Evolutionary conservation across 2,113 vertebrate genomes (phyloP).

Genomic region (Garra rufa): DNA sequence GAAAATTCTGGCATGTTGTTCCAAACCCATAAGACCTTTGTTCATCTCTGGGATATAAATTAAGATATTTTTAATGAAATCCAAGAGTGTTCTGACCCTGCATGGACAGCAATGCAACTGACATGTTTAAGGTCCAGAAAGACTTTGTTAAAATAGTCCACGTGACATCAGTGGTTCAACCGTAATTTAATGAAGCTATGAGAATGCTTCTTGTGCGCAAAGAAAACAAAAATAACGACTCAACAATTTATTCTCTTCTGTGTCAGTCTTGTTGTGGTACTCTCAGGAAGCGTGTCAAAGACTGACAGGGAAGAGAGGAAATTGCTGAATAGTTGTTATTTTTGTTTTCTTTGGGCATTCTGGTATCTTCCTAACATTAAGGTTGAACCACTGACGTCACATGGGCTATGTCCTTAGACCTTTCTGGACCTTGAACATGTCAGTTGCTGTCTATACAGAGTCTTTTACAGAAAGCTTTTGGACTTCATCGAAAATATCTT

Average conservation of each 20-base stretch:
- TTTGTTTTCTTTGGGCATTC: neutral
- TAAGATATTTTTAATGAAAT: neutral
- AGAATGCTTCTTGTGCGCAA: too few relatives aligned
- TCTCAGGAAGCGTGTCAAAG: too few relatives aligned
- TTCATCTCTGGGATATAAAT: neutral
- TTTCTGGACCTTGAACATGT: neutral
- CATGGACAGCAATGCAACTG: neutral
- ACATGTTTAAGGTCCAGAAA: too few relatives aligned
- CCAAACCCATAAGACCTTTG: neutral
- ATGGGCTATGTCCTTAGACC: neutral
- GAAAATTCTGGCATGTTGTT: neutral
- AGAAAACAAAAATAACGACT: too few relatives aligned
- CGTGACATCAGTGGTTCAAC: too few relatives aligned
- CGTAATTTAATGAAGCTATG: too few relatives aligned
- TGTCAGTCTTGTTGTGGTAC: too few relatives aligned
- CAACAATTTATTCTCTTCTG: too few relatives aligned
- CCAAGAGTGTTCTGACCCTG: neutral
- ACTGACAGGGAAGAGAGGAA: too few relatives aligned
- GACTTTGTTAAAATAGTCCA: too few relatives aligned
- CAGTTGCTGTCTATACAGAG: neutral
- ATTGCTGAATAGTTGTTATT: neutral
- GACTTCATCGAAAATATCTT: neutral
- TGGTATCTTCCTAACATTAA: neutral
- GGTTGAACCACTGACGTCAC: neutral
- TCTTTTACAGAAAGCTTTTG: too few relatives aligned